Conservation (phyloP, 2,888 invertebrate genomes). For the Subacronicta megacephala region DNA sequence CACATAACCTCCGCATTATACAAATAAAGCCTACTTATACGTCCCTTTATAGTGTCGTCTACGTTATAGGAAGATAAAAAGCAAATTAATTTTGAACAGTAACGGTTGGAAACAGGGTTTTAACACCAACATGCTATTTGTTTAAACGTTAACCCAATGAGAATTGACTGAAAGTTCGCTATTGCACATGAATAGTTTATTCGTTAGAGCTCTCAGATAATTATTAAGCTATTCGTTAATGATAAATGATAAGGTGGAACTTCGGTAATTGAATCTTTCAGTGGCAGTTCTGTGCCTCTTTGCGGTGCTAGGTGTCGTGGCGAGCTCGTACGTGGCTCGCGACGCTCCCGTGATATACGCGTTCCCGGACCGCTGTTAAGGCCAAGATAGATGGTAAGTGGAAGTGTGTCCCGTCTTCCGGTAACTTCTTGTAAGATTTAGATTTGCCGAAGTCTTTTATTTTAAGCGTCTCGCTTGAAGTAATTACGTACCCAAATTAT, state of each 20-base stretch:
- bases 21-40: no score
- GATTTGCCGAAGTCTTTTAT: conserved; percentile 36
- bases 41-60: no score
- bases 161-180: background rate
- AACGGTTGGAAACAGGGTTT: no score
- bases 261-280: background rate
- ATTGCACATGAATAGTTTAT: no score
- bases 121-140: background rate
- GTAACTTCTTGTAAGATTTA: conserved; percentile 35
- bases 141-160: background rate
- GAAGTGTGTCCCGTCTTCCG: conserved; percentile 4
- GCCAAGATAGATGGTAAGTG: conserved; percentile 41
- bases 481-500: conserved; percentile 40
- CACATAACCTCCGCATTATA: background rate
- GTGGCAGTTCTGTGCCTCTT: background rate
- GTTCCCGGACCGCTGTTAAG: conserved; percentile 29
- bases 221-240: no score
- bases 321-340: conserved; percentile 3
- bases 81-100: no score
- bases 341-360: conserved; percentile 6
- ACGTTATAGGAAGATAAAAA: no score
- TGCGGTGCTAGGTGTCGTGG: conserved; percentile 1
- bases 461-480: conserved; percentile 37
- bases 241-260: background rate
- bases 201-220: no score